A percentile compares a stretch with the other conserved stretches of the same genome.
Evolutionary conservation across 2,113 vertebrate species (phyloP).

Genomic region (Litocranius walleri): DNA sequence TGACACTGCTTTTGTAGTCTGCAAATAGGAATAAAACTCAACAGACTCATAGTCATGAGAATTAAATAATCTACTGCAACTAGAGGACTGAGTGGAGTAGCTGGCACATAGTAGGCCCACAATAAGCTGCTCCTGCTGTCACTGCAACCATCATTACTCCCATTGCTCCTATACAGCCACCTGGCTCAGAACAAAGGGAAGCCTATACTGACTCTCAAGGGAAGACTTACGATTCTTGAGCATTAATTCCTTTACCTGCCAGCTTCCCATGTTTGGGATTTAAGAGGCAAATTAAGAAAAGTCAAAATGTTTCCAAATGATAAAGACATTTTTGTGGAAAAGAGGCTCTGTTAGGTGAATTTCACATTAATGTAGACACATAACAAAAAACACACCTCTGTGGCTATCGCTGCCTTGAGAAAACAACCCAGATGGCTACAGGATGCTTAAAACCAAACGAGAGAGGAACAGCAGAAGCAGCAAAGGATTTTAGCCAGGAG

Average conservation of each 20-base stretch:
- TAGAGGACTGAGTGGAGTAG: fast-evolving
- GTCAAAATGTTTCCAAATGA: slow-evolving; percentile 19
- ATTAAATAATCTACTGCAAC: neutral
- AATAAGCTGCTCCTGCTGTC: too few species aligned
- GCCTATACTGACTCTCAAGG: neutral
- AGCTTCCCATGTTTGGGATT: slow-evolving; percentile 10
- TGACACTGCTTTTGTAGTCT: neutral
- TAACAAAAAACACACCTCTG: neutral
- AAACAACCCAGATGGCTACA: neutral
- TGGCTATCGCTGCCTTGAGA: neutral
- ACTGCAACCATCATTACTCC: too few species aligned
- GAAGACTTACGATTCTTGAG: neutral
- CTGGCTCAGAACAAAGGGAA: neutral
- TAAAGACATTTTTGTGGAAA: slow-evolving; percentile 8
- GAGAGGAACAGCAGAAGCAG: neutral
- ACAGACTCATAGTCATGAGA: neutral
- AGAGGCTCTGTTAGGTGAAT: neutral
- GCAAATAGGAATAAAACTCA: neutral
- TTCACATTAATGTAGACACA: neutral
- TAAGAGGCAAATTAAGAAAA: slow-evolving; percentile 37
- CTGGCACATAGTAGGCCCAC: neutral
- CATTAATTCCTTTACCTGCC: neutral
- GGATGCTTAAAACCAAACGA: neutral
- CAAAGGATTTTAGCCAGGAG: neutral
- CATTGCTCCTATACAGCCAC: neutral